Conservation (phyloP, 2,797 vertebrate genomes). For the Anguilla anguilla region DNA sequence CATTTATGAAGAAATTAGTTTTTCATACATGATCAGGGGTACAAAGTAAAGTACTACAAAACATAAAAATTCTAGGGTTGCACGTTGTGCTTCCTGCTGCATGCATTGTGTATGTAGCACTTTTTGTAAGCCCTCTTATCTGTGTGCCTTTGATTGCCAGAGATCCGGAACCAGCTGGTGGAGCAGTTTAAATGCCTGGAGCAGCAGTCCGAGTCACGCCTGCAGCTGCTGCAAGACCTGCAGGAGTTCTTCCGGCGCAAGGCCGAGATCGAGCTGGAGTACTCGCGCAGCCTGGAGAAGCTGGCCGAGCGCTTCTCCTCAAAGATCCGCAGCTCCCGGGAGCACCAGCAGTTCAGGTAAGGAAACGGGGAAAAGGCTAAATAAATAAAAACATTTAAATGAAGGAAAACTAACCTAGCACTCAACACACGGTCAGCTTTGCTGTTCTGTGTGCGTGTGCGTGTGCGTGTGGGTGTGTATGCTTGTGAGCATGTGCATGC, state of each 20-base stretch:
- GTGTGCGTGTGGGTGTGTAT: too few relatives aligned
- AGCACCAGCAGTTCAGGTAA: conserved; percentile 96
- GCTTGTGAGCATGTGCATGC: too few relatives aligned
- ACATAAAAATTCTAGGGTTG: neutral
- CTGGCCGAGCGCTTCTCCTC: conserved; percentile 94
- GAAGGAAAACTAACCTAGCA: neutral
- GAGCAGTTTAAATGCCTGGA: conserved; percentile 98
- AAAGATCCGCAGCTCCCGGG: conserved; percentile 92
- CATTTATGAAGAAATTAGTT: too few relatives aligned
- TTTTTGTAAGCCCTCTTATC: conserved; percentile 41
- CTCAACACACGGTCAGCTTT: neutral
- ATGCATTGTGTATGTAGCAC: neutral
- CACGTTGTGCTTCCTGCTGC: neutral
- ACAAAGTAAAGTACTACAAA: neutral
- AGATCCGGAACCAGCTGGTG: conserved; percentile 94
- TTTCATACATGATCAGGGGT: neutral
- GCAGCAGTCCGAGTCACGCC: conserved; percentile 93
- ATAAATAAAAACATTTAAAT: neutral
- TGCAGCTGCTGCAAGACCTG: conserved; percentile 96
- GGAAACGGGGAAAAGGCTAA: conserved; percentile 40
- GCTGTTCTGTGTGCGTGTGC: neutral
- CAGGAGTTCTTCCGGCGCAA: conserved; percentile 98
- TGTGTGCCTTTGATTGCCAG: conserved; percentile 64
- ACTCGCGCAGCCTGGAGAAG: conserved; percentile 93
- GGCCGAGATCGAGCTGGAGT: conserved; percentile 96